These are phyloP conservation scores for Drosophila pseudoananassae DNA, from an alignment of 1,140 invertebrate species.

Conservation along the genomic window DNA sequence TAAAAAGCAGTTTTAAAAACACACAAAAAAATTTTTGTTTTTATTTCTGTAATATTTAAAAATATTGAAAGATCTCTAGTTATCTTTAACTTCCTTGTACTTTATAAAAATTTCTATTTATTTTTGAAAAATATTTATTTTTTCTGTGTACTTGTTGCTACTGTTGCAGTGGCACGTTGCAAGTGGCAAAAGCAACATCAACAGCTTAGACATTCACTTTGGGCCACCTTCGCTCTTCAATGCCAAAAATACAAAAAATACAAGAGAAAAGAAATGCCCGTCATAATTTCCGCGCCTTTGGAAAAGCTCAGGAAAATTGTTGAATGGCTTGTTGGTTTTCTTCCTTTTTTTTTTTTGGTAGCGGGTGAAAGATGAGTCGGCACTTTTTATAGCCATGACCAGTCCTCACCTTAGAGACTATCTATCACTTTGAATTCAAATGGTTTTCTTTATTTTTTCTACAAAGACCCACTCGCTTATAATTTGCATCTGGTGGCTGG, in stretches of 20 bases:
- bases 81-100: neutral
- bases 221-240: constrained; percentile 45
- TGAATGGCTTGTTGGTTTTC: constrained; percentile 18
- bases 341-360: constrained; percentile 4
- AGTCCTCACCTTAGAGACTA: constrained; percentile 27
- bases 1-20: neutral
- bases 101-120: constrained; percentile 7
- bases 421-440: constrained; percentile 34
- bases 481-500: constrained; percentile 20
- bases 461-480: constrained; percentile 1
- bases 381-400: constrained; percentile 32
- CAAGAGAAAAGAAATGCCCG: constrained; percentile 45
- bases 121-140: neutral
- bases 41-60: neutral
- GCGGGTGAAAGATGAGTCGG: constrained; percentile 67
- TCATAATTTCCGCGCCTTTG: constrained; percentile 60
- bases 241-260: constrained; percentile 38
- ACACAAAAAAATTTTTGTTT: constrained; percentile 4
- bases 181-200: constrained; percentile 28
- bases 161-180: constrained; percentile 32
- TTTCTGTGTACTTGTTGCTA: constrained; percentile 16
- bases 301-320: constrained; percentile 1
- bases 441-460: neutral
- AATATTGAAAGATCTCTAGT: no score
- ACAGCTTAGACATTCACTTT: constrained; percentile 63